Evolutionary conservation across 2,113 vertebrate species (phyloP), one percentile per base, ranked within the genome.

Genomic region (Urocitellus parryii): DNA sequence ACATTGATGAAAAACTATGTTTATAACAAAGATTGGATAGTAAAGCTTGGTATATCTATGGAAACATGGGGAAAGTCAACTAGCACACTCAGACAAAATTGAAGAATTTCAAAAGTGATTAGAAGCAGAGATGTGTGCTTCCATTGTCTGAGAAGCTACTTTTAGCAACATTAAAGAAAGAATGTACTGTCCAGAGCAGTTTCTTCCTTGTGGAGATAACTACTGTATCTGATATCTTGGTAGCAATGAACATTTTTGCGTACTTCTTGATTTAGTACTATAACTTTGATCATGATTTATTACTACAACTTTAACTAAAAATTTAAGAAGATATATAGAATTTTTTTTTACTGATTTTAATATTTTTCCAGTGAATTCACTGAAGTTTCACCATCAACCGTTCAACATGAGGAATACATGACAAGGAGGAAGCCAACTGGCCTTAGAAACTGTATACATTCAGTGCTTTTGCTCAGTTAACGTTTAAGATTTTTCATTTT

Each of bases 221-320:
- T 74, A 20, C 85, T 34, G 7, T 42, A 53, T 37, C 25, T 78
- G 39, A n/a, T 53, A 45, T 82, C 70, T 72, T 70, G 32, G 45
- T 34, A 77, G 45, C 70, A 83, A 37, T 77, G 22, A 76, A 86
- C 4, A 51, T 74, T 79, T 88, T 94, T n/a, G 65, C 72, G 51
- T 76, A 84, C 42, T 91, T 79, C 45, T 83, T 61, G 7, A 68
- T 61, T 79, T 34, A 72, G n/a, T 81, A 39, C 56, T 73, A 72
- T 4, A 82, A 86, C 42, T 82, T 80, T 77, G 29, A 45, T 82
- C 42, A 58, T 61, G 4, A 68, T 68, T 79, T 34, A 72, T 37
- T 76, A 39, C 48, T 73, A 78, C 2, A 82, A 86, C 42, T 82
- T 83, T 84, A 94, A 83, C n/a, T 53, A 78, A 72, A 91, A 87